Conservation (phyloP, 2,113 vertebrate genomes). For the Ia io region DNA sequence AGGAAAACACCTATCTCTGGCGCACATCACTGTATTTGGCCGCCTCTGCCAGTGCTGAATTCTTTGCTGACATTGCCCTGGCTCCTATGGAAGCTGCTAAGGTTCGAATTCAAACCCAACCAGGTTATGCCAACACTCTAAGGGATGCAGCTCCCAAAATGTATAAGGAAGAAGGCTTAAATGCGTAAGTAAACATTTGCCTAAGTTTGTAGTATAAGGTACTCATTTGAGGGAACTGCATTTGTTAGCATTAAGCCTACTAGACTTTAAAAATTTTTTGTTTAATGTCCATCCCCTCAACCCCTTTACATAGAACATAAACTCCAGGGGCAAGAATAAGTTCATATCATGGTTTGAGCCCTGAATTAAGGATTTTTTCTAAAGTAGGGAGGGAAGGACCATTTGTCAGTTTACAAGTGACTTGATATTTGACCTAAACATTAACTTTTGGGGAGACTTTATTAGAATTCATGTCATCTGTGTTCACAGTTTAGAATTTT, state of each 20-base stretch:
- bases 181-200: constrained; percentile 90
- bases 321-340: neutral
- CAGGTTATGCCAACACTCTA: constrained; percentile 96
- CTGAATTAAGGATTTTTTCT: neutral
- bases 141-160: constrained; percentile 95
- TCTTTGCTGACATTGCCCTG: constrained; percentile 98
- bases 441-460: constrained; percentile 6
- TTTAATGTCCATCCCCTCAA: neutral
- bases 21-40: constrained; percentile 97
- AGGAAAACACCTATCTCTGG: constrained; percentile 98
- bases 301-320: neutral
- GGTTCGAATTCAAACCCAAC: constrained; percentile 98
- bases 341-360: neutral
- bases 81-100: constrained; percentile 99
- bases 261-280: neutral
- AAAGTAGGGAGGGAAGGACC: neutral
- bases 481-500: constrained; percentile 27
- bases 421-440: neutral
- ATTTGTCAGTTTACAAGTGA: neutral
- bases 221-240: neutral
- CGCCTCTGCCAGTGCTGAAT: constrained; percentile 98
- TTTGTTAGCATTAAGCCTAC: neutral
- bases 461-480: neutral
- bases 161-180: constrained; percentile 95
- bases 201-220: neutral